A percentile compares a stretch with the other conserved stretches of the same genome.
phyloP scores from a whole-genome alignment of 2,113 vertebrate genomes.

The Pandion haliaetus region DNA sequence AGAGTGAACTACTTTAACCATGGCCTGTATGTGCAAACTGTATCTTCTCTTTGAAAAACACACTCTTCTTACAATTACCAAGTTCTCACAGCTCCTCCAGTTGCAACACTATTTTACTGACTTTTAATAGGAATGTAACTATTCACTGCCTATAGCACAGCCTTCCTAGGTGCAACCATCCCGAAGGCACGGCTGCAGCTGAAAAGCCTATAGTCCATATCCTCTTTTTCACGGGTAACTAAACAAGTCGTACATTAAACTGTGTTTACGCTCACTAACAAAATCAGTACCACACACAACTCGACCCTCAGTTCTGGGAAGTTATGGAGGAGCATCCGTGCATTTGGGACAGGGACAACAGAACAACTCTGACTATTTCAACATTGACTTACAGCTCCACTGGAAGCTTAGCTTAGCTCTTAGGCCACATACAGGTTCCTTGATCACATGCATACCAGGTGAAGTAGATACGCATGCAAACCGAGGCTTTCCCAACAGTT shows the following conservation, averaged over 20 bases:
- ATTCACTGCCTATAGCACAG: background rate
- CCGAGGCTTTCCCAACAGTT: background rate
- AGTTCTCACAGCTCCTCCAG: background rate
- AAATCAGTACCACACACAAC: rapidly evolving
- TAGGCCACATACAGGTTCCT: background rate
- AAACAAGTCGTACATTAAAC: rapidly evolving
- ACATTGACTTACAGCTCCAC: too few relatives aligned
- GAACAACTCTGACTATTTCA: background rate
- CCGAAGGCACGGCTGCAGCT: background rate
- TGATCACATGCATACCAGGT: rapidly evolving
- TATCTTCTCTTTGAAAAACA: background rate
- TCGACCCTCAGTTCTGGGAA: background rate
- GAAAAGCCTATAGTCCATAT: background rate
- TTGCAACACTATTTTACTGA: rapidly evolving
- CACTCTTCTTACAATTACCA: background rate
- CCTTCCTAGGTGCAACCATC: too few relatives aligned
- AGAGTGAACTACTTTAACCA: background rate
- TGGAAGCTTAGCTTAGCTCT: background rate
- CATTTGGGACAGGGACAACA: rapidly evolving
- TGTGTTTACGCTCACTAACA: rapidly evolving
- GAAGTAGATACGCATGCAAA: rapidly evolving
- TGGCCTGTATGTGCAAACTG: rapidly evolving
- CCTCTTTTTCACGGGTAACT: rapidly evolving
- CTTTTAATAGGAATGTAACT: rapidly evolving
- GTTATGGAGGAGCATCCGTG: rapidly evolving